Conservation (phyloP, 2,888 invertebrate genomes). For the Bombylius major region DNA sequence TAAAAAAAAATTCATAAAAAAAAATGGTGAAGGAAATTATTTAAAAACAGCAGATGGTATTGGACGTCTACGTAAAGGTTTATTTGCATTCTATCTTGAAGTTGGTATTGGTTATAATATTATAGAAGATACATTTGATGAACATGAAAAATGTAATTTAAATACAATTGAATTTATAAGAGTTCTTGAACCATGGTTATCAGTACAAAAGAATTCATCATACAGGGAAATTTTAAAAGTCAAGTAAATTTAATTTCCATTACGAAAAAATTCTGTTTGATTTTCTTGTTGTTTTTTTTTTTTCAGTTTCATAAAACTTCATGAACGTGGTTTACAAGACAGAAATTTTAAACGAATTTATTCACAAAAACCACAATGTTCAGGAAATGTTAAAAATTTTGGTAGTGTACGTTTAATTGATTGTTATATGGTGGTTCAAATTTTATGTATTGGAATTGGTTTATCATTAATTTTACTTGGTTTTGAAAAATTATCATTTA, state of each 20-base stretch:
- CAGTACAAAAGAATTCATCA: constrained; percentile 28
- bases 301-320: constrained; percentile 33
- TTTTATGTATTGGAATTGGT: constrained; percentile 8
- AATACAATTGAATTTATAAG: constrained; percentile 25
- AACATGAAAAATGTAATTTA: constrained; percentile 21
- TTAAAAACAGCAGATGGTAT: constrained; percentile 40
- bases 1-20: constrained; percentile 40
- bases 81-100: constrained; percentile 18
- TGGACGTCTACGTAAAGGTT: constrained; percentile 31
- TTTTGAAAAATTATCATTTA: too few relatives aligned
- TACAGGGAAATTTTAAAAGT: constrained; percentile 32
- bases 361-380: constrained; percentile 38
- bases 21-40: constrained; percentile 36
- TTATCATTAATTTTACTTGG: not conserved
- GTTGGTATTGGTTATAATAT: constrained; percentile 14
- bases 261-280: not conserved
- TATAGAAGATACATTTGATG: constrained; percentile 18
- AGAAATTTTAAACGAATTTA: constrained; percentile 37
- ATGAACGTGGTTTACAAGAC: constrained; percentile 38
- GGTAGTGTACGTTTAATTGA: constrained; percentile 38
- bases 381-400: constrained; percentile 34
- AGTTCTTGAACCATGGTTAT: constrained; percentile 27
- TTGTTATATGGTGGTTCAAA: constrained; percentile 29
- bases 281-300: constrained; percentile 8
- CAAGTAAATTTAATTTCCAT: constrained; percentile 20